Conservation (phyloP, 2,797 vertebrate species). For the Champsocephalus gunnari region DNA sequence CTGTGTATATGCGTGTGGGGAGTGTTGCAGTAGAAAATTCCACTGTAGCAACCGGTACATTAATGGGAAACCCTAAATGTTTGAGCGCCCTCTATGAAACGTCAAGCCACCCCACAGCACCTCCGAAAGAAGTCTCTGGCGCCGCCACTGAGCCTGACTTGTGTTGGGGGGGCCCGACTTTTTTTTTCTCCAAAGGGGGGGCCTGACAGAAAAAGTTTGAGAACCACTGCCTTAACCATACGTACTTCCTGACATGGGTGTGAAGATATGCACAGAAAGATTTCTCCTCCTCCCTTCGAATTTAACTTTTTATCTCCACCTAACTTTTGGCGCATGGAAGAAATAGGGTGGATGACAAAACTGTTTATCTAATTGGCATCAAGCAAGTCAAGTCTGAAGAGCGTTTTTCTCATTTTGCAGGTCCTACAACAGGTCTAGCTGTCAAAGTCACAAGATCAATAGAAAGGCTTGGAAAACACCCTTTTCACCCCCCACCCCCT, state of each 20-base stretch:
- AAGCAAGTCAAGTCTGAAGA: slow-evolving; percentile 43
- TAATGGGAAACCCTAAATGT: too few relatives aligned
- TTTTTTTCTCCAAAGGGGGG: too few relatives aligned
- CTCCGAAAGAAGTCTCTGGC: too few relatives aligned
- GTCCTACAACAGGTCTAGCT: slow-evolving; percentile 74
- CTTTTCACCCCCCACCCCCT: slow-evolving; percentile 39
- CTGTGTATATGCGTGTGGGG: too few relatives aligned
- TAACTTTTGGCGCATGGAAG: slow-evolving; percentile 25
- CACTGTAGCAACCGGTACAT: too few relatives aligned
- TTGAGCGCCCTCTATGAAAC: too few relatives aligned
- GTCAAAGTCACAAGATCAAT: slow-evolving; percentile 76
- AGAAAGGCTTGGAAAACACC: slow-evolving; percentile 59
- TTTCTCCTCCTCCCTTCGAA: slow-evolving; percentile 8
- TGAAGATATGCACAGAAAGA: not conserved
- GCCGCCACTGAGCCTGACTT: too few relatives aligned
- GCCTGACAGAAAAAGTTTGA: too few relatives aligned
- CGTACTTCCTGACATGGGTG: slow-evolving; percentile 2
- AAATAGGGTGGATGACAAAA: slow-evolving; percentile 49
- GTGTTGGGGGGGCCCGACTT: too few relatives aligned
- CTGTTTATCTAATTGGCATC: slow-evolving; percentile 66
- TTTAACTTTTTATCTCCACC: slow-evolving; percentile 41
- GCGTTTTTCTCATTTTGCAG: slow-evolving; percentile 69
- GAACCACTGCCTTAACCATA: not conserved
- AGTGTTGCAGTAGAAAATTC: too few relatives aligned
- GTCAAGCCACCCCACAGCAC: too few relatives aligned